Conservation (phyloP, 2,888 invertebrate genomes). For the Anthoptus insignis region DNA sequence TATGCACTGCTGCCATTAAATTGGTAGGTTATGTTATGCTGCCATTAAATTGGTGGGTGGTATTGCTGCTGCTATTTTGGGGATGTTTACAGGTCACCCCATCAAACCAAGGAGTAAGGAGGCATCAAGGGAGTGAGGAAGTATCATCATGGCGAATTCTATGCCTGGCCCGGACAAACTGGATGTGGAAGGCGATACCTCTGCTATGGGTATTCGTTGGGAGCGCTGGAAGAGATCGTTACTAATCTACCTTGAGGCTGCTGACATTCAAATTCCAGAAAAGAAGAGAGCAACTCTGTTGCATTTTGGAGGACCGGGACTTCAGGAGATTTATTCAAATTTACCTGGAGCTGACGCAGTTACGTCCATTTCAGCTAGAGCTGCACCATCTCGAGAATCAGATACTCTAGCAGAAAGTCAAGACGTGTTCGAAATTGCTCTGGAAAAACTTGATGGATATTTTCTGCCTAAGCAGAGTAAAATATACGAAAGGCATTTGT, state of each 20-base stretch:
- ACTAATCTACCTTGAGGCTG: background rate
- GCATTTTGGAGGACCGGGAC: slow-evolving; percentile 9
- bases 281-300: slow-evolving; percentile 5
- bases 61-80: too few relatives aligned
- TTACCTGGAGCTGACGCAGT: too few relatives aligned
- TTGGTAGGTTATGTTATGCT: too few relatives aligned
- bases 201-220: slow-evolving; percentile 20
- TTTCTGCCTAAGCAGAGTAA: background rate
- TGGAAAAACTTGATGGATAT: background rate
- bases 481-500: background rate
- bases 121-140: background rate
- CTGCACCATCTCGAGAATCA: too few relatives aligned
- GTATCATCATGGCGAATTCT: background rate
- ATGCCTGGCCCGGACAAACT: slow-evolving; percentile 5
- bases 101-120: too few relatives aligned
- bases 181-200: slow-evolving; percentile 10
- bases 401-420: too few relatives aligned
- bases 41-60: too few relatives aligned
- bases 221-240: slow-evolving; percentile 11
- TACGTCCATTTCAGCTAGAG: too few relatives aligned
- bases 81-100: too few relatives aligned
- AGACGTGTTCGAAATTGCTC: too few relatives aligned
- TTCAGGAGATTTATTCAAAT: background rate
- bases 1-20: too few relatives aligned
- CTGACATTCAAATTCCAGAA: slow-evolving; percentile 1